phyloP scores from a whole-genome alignment of 2,888 invertebrate species.

The Drosophila longiperda region DNA sequence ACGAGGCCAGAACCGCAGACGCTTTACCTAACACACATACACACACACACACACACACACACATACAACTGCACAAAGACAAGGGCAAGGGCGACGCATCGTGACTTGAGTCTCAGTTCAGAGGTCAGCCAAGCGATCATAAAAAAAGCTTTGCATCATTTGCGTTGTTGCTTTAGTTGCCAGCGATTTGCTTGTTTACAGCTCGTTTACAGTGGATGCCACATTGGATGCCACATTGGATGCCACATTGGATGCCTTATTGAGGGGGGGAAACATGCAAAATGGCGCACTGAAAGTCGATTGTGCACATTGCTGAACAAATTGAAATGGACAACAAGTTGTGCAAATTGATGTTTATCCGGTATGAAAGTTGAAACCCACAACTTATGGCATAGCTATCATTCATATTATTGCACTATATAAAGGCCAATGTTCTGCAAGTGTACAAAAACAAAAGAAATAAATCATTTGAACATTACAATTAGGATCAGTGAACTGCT shows the following conservation, averaged over 20 bases:
- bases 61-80: slow-evolving; percentile 6
- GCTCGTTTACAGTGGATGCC: neutral
- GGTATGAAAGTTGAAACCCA: slow-evolving; percentile 7
- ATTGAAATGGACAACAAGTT: neutral
- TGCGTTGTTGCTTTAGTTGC: neutral
- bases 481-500: slow-evolving; percentile 57
- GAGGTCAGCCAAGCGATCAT: slow-evolving; percentile 45
- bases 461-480: slow-evolving; percentile 5
- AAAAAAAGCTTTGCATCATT: slow-evolving; percentile 26
- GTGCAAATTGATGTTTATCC: neutral
- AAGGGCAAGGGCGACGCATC: slow-evolving; percentile 67
- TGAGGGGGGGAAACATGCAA: neutral
- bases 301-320: slow-evolving; percentile 3
- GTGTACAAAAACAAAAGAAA: slow-evolving; percentile 1
- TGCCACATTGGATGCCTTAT: neutral
- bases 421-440: slow-evolving; percentile 16
- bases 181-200: slow-evolving; percentile 1
- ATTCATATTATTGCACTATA: neutral
- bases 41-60: neutral
- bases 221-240: neutral
- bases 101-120: slow-evolving; percentile 8
- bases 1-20: slow-evolving; percentile 37
- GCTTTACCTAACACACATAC: slow-evolving; percentile 9
- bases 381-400: neutral
- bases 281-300: neutral